Evolutionary conservation across 2,888 invertebrate species (phyloP).

Genomic region (Chrysolina americana): DNA sequence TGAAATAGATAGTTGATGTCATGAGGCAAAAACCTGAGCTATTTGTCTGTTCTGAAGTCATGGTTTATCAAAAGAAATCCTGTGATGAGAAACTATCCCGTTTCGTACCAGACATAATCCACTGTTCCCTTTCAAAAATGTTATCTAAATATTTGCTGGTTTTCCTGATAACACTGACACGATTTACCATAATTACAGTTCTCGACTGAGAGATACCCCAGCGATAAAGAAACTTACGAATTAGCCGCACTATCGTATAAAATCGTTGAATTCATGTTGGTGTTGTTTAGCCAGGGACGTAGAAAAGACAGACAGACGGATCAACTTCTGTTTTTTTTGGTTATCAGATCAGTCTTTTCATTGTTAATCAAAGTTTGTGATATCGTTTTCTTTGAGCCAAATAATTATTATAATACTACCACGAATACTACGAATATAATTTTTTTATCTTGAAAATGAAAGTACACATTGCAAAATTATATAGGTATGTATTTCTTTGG

Average conservation of each 20-base stretch:
- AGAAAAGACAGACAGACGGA: neutral
- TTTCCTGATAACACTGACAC: slow-evolving; percentile 19
- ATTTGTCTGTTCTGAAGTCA: too few species aligned
- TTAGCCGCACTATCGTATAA: slow-evolving; percentile 27
- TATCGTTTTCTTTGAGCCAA: too few species aligned
- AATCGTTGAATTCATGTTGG: slow-evolving; percentile 31
- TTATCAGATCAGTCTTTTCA: neutral
- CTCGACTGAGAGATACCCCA: slow-evolving; percentile 16
- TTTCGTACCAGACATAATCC: neutral
- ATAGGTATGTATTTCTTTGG: too few species aligned
- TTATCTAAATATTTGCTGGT: neutral
- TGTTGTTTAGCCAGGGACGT: slow-evolving; percentile 18
- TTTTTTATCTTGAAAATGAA: too few species aligned
- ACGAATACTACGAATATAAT: too few species aligned
- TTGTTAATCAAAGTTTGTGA: neutral
- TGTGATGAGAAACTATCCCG: neutral
- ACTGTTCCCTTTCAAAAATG: neutral
- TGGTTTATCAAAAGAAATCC: too few species aligned
- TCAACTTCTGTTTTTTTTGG: neutral
- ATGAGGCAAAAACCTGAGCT: too few species aligned
- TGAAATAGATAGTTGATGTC: too few species aligned
- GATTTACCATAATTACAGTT: slow-evolving; percentile 25
- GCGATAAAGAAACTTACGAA: slow-evolving; percentile 37
- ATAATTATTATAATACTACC: too few species aligned
- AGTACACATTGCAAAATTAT: too few species aligned